phyloP scores from a whole-genome alignment of 2,113 vertebrate species.

The Pardalotus punctatus region DNA sequence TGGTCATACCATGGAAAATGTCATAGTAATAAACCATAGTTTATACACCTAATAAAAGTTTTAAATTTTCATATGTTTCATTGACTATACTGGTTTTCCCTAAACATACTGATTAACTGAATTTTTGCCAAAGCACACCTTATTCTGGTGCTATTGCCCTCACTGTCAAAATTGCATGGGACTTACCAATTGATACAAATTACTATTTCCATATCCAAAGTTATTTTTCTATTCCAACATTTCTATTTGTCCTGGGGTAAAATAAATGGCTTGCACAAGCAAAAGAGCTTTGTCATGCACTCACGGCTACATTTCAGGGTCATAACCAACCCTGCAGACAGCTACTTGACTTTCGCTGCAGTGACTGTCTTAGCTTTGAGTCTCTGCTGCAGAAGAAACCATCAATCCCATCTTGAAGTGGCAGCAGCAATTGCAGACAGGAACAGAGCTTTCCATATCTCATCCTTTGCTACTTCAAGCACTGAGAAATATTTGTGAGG shows the following conservation, averaged over 20 bases:
- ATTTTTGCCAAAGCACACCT: neutral
- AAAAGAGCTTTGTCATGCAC: neutral
- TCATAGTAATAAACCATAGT: neutral
- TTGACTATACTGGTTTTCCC: neutral
- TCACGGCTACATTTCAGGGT: neutral
- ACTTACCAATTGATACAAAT: neutral
- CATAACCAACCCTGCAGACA: neutral
- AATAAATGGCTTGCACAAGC: neutral
- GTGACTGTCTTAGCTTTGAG: neutral
- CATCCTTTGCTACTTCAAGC: neutral
- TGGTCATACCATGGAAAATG: neutral
- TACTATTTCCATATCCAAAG: neutral
- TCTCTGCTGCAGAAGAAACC: neutral
- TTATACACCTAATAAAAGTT: neutral
- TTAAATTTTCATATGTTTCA: neutral
- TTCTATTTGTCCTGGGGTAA: neutral
- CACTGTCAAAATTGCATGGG: neutral
- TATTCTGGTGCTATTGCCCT: neutral
- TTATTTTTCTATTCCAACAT: neutral
- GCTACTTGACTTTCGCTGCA: neutral
- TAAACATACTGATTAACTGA: neutral
- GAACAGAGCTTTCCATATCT: neutral
- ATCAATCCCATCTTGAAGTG: neutral
- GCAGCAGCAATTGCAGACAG: neutral
- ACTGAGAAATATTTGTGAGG: neutral